Base-by-base conservation (phyloP, 2,797 vertebrate genomes). In the Hoplostethus mediterraneus region DNA sequence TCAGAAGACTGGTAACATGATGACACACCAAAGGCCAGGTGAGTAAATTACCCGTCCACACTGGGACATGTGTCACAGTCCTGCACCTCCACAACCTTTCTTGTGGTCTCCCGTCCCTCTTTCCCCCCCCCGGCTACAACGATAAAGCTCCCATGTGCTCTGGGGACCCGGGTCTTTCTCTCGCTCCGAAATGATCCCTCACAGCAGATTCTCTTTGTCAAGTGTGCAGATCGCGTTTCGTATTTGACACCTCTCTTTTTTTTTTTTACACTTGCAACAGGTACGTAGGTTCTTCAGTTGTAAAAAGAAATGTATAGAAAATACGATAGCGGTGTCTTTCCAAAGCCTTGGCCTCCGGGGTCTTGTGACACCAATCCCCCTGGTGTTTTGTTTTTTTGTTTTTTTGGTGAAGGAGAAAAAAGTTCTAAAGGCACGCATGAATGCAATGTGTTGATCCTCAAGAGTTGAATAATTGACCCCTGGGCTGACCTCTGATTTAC, bases 31-130 rank as follows among this genome's bases (percentile, higher is more conserved):
- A 95, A 95, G 93, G 68, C 87, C 71, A 80, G 87, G 73, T 83
- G 80, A 88, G 87, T 74, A 71, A 90, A 87, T 83, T 51, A 16
- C 69, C 87, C 89, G 69, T 70, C 71, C 84, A 16, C 82, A 74
- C 79, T 74, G 88, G 90, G 90, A 90, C 93, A 93, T 95, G 94
- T 94, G 93, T 95, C 94, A 91, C 86, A 38, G 87, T 85, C 83
- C 89, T 77, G 87, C 89, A 77, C 36, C 68, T 88, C 88, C 85
- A 77, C 73, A 81, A 21, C 82, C 91, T 93, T 93, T 92, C 86
- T 92, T 93, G 92, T 92, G 93, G 91, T 94, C 79, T 81, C 52
- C 56, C 65, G 40, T 85, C 83, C 80, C 74, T 71, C 71, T 83
- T 40, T 58, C 42, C 73, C 90, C 91, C 92, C 92, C 79, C 62